These are phyloP conservation scores for Heptranchias perlo DNA, from an alignment of 2,113 vertebrate species.

Conservation along the genomic window DNA sequence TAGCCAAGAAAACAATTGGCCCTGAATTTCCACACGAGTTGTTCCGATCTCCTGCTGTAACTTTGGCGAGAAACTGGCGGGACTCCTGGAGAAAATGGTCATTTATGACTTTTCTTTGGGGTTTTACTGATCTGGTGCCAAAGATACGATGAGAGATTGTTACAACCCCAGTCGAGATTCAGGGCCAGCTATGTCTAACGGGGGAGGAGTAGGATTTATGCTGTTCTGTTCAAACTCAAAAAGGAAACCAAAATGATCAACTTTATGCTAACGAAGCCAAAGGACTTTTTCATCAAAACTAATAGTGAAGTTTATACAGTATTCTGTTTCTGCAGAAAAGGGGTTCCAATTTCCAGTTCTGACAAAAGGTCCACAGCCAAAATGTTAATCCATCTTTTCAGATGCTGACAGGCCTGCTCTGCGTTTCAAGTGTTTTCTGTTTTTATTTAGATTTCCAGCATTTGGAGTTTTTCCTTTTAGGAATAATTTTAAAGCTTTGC, in stretches of 20 bases:
- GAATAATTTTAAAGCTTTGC: neutral
- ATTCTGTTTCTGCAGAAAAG: neutral
- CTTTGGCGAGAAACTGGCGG: neutral
- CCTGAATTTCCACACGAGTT: neutral
- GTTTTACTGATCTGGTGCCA: neutral
- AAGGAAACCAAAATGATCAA: neutral
- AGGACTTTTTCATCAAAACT: neutral
- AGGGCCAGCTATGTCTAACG: too few relatives aligned
- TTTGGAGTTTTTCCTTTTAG: neutral
- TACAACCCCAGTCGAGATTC: too few relatives aligned
- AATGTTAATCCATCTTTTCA: neutral
- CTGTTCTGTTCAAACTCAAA: neutral
- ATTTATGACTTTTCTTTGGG: neutral
- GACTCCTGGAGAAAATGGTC: neutral
- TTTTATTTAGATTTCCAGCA: neutral
- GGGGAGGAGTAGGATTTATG: neutral
- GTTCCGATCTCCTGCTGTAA: neutral
- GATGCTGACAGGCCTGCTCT: neutral
- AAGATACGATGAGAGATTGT: neutral
- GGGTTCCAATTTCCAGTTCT: neutral
- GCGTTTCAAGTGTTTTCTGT: neutral
- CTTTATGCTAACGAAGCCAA: neutral
- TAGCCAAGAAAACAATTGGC: neutral
- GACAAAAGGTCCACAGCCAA: neutral
- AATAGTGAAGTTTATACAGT: neutral